Percentiles rank a stretch among this genome's conserved stretches.
phyloP scores from a whole-genome alignment of 2,888 invertebrate species.

The Timema cristinae region DNA sequence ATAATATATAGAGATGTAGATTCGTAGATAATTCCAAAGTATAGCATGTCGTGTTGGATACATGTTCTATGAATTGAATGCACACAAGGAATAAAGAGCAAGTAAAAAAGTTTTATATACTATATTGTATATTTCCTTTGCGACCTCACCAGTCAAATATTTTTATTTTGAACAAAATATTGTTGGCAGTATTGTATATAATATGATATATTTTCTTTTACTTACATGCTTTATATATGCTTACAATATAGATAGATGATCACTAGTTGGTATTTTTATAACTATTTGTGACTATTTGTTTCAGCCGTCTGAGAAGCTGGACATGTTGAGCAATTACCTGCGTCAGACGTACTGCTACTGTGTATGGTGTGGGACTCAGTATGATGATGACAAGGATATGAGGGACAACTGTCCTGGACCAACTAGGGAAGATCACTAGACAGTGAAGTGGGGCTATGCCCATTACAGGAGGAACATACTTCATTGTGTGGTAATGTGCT shows the following conservation, averaged over 20 bases:
- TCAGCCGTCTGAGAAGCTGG: slow-evolving; percentile 54
- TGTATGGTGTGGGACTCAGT: slow-evolving; percentile 72
- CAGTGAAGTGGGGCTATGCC: too few relatives aligned
- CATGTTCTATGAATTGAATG: too few relatives aligned
- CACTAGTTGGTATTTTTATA: background rate
- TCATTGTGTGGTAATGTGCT: too few relatives aligned
- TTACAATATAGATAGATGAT: background rate
- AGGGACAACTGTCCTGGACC: slow-evolving; percentile 61
- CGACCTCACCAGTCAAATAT: background rate
- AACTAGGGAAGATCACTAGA: slow-evolving; percentile 57
- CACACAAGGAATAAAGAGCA: too few relatives aligned
- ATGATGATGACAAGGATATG: slow-evolving; percentile 59
- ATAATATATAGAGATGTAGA: too few relatives aligned
- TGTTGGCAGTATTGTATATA: too few relatives aligned
- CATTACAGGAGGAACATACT: too few relatives aligned
- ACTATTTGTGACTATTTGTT: too few relatives aligned
- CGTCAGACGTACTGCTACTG: slow-evolving; percentile 69
- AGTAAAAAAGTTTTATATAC: background rate
- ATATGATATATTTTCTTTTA: background rate
- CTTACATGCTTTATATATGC: slow-evolving; percentile 26
- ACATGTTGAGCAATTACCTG: slow-evolving; percentile 60
- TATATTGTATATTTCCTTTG: background rate
- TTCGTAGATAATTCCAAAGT: too few relatives aligned
- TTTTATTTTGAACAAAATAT: background rate
- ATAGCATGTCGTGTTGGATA: too few relatives aligned